These are phyloP conservation scores for Microtus montanus DNA, from an alignment of 2,113 vertebrate species.

Conservation along the genomic window DNA sequence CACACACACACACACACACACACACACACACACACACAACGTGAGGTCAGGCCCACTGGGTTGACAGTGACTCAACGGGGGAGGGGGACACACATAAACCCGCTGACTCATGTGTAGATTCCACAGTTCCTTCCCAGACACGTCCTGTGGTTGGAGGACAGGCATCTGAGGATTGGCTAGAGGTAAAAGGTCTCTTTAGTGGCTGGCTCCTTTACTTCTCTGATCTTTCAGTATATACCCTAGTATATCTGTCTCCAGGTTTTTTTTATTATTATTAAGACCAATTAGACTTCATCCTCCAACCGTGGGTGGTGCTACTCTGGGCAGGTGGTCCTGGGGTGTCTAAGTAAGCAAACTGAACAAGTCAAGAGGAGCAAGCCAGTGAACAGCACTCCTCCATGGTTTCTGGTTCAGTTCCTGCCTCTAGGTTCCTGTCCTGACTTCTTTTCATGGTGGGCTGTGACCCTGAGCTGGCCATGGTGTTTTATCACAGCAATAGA, in stretches of 20 bases:
- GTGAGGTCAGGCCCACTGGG: background rate
- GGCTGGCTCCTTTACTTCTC: no score
- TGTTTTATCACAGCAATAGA: background rate
- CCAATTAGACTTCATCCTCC: no score
- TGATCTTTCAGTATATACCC: no score
- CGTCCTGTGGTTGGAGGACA: conserved; percentile 20
- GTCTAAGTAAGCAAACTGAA: background rate
- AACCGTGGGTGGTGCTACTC: background rate
- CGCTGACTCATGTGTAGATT: conserved; percentile 44
- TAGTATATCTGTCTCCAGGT: no score
- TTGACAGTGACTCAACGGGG: conserved; percentile 62
- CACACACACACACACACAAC: background rate
- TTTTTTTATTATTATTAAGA: no score
- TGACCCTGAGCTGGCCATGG: background rate
- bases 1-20: background rate
- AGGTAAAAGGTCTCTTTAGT: no score
- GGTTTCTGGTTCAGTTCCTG: background rate
- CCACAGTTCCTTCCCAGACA: conserved; percentile 1
- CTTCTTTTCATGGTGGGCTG: background rate
- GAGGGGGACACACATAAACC: conserved; percentile 2
- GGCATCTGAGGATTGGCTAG: no score
- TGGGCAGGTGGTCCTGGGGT: background rate
- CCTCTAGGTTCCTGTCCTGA: background rate
- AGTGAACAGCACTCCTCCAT: background rate
- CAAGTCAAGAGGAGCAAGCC: background rate